A percentile compares a stretch with the other conserved stretches of the same genome.
Evolutionary conservation across 2,888 invertebrate species (phyloP).

Genomic region (Andrena flavipes): DNA sequence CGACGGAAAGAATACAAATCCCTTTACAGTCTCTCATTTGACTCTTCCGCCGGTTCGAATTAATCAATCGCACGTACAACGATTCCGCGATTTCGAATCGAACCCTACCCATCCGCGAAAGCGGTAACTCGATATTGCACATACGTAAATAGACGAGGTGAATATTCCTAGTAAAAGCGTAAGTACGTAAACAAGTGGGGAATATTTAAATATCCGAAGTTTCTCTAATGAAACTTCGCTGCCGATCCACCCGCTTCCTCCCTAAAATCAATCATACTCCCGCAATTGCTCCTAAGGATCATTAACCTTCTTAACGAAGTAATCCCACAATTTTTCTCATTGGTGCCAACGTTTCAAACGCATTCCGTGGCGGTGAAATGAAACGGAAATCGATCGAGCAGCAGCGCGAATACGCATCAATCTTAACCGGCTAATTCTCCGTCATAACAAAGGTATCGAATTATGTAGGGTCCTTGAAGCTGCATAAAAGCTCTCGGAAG

Average conservation of each 20-base stretch:
- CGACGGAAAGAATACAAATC: neutral
- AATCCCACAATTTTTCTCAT: neutral
- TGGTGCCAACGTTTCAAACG: neutral
- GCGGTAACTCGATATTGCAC: neutral
- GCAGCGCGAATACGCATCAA: neutral
- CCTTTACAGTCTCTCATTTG: neutral
- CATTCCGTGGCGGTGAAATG: slow-evolving; percentile 22
- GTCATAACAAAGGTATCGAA: too few relatives aligned
- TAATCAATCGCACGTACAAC: neutral
- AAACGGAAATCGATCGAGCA: slow-evolving; percentile 37
- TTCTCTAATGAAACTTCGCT: too few relatives aligned
- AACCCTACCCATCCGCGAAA: neutral
- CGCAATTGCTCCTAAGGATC: neutral
- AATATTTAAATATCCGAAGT: neutral
- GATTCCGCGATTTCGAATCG: neutral
- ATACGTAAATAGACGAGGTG: neutral
- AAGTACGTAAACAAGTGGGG: neutral
- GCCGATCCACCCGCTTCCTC: too few relatives aligned
- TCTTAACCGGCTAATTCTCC: neutral
- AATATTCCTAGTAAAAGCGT: neutral
- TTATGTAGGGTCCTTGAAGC: too few relatives aligned
- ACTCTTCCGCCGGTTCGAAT: neutral
- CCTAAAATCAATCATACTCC: too few relatives aligned
- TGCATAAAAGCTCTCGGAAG: too few relatives aligned
- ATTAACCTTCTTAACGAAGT: neutral